Base-by-base conservation (phyloP, 2,888 invertebrate species). In the Acanthosepion pharaonis region DNA sequence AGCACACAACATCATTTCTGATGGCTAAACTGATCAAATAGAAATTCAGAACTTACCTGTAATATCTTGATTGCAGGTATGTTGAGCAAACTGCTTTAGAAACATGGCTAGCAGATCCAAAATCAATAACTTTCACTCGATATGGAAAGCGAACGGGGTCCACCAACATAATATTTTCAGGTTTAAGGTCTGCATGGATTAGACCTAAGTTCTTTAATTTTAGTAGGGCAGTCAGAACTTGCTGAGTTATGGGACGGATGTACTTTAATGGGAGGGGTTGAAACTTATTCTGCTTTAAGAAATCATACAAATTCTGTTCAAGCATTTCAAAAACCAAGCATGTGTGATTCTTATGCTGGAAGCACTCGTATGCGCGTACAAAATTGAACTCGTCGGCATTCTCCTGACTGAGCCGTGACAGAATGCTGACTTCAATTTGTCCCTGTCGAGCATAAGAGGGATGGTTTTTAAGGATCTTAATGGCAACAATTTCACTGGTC, bases 241-340 rank as follows among this genome's bases (percentile, higher is more conserved):
- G 99, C 98, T 99, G 99, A 97, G 99, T 98, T 97, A 99, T 99
- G 95, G 99, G 99, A 97, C 99, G 98, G 98, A 99, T 99, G 98
- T 99, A 99, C 97, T 99, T 99, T 96, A 99, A 98, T 94, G 99
- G 99, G 97, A 99, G 98, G 95, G 99, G 99, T 97, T 99, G 99
- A 98, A 99, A 99, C 98, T 99, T 99, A 98, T 99, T 99, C 98
- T 99, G 99, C 97, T 99, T 99, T 96, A 99, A 98, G 98, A 99
- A 99, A 98, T 99, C 99, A 98, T 99, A 99, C 96, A 99, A 98
- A 98, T 99, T 99, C 98, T 99, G 99, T 97, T 99, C 99, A 97
- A 99, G 98, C 99, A 99, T 99, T 98, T 99, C 99, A 97, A 99
- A 99, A 97, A 99, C 99, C 98, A 99, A 98, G 98, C 99, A 99